Evolutionary conservation across 2,113 vertebrate species (phyloP).

Genomic region (Bombycilla garrulus): DNA sequence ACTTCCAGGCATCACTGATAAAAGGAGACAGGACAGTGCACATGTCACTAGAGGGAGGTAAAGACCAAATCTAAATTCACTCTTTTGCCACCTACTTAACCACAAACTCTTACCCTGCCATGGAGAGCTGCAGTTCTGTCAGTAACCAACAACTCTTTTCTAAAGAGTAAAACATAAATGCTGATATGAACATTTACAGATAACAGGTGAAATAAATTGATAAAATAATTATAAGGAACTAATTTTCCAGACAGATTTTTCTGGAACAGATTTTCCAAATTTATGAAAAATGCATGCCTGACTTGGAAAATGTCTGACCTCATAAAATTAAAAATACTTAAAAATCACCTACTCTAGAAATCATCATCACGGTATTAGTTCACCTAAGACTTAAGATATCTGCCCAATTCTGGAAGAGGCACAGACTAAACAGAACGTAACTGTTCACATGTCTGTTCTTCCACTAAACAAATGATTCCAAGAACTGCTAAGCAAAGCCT

Average conservation of each 20-base stretch:
- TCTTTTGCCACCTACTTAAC: neutral
- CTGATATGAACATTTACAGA: neutral
- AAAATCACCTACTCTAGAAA: neutral
- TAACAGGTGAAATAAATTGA: neutral
- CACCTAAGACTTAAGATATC: neutral
- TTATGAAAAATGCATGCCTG: neutral
- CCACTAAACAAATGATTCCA: neutral
- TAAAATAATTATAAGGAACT: neutral
- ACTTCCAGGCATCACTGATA: neutral
- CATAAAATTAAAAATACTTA: neutral
- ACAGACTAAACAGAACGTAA: neutral
- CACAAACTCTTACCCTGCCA: neutral
- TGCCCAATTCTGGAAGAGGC: neutral
- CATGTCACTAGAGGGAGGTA: neutral
- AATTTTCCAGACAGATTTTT: neutral
- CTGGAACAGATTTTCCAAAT: neutral
- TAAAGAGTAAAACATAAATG: neutral
- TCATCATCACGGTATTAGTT: neutral
- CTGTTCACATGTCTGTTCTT: neutral
- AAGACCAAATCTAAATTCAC: neutral
- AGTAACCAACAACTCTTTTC: neutral
- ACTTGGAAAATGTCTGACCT: neutral
- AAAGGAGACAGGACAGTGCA: neutral
- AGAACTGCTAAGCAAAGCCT: neutral
- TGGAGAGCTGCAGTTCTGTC: neutral